Percentiles rank a stretch among this genome's conserved stretches.
phyloP scores from a whole-genome alignment of 2,888 invertebrate genomes.

The Ormia ochracea region DNA sequence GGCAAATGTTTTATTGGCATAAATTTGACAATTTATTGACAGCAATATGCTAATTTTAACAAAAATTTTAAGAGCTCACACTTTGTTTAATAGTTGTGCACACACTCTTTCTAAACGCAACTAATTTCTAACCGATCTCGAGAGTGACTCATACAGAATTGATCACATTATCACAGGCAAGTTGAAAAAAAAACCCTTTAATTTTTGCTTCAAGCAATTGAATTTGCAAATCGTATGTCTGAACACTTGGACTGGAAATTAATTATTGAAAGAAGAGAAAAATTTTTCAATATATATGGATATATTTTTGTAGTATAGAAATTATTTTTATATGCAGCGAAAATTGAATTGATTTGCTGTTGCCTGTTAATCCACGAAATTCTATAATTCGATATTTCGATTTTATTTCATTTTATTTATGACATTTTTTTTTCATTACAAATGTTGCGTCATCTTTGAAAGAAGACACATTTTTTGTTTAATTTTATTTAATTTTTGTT shows the following conservation, averaged over 20 bases:
- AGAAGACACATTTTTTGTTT: not conserved
- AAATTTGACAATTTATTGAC: slow-evolving; percentile 74
- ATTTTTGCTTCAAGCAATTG: not conserved
- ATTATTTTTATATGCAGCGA: not conserved
- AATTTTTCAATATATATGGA: no score
- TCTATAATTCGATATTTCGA: not conserved
- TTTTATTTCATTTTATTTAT: not conserved
- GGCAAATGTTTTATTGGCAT: slow-evolving; percentile 65
- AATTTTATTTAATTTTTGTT: no score
- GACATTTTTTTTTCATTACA: not conserved
- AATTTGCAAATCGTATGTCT: not conserved
- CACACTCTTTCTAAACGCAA: not conserved
- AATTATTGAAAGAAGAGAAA: not conserved
- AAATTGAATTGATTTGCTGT: not conserved
- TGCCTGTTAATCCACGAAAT: not conserved
- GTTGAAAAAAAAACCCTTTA: slow-evolving; percentile 16
- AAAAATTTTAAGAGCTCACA: slow-evolving; percentile 56
- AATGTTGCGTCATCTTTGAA: slow-evolving; percentile 13
- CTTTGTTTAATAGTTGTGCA: slow-evolving; percentile 9
- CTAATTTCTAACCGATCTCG: not conserved
- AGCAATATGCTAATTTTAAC: slow-evolving; percentile 64
- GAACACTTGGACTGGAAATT: slow-evolving; percentile 18
- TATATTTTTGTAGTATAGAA: slow-evolving; percentile 1
- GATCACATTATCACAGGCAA: not conserved
- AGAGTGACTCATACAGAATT: slow-evolving; percentile 22